Conservation (phyloP, 2,888 invertebrate species). For the Trachelus tabidus region DNA sequence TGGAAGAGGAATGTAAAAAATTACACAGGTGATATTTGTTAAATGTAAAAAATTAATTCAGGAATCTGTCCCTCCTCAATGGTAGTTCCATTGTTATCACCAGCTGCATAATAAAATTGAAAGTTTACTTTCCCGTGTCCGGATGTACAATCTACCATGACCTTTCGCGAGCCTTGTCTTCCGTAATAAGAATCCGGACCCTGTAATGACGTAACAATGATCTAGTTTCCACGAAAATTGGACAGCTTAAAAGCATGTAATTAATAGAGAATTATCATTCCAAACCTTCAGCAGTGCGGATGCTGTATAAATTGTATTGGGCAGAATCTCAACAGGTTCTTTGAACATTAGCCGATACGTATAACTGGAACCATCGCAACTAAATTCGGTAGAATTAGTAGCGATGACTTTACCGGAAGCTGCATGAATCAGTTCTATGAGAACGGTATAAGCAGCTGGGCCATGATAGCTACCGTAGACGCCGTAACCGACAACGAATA, state of each 20-base stretch:
- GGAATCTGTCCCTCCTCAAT: slow-evolving; percentile 91
- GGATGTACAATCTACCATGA: slow-evolving; percentile 79
- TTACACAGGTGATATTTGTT: slow-evolving; percentile 38
- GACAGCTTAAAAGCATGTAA: neutral
- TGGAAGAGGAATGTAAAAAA: neutral
- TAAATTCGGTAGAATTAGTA: slow-evolving; percentile 80
- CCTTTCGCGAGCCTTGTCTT: slow-evolving; percentile 81
- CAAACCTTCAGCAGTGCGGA: slow-evolving; percentile 81
- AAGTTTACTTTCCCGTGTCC: slow-evolving; percentile 83
- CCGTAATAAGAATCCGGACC: slow-evolving; percentile 91
- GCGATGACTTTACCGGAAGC: slow-evolving; percentile 80
- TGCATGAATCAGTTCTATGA: slow-evolving; percentile 81
- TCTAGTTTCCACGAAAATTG: neutral
- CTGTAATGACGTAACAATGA: slow-evolving; percentile 64
- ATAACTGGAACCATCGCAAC: slow-evolving; percentile 81
- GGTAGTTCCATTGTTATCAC: slow-evolving; percentile 87
- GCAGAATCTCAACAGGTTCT: slow-evolving; percentile 83
- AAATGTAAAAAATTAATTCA: slow-evolving; percentile 84
- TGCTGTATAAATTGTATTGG: slow-evolving; percentile 83
- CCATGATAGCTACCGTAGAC: slow-evolving; percentile 86
- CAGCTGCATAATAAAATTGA: slow-evolving; percentile 86
- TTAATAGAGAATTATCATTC: neutral
- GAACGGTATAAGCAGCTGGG: slow-evolving; percentile 81
- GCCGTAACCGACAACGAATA: slow-evolving; percentile 87
- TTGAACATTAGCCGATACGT: slow-evolving; percentile 86